These are phyloP conservation scores for Trachelus iudaicus DNA, from an alignment of 2,888 invertebrate species.

Conservation along the genomic window DNA sequence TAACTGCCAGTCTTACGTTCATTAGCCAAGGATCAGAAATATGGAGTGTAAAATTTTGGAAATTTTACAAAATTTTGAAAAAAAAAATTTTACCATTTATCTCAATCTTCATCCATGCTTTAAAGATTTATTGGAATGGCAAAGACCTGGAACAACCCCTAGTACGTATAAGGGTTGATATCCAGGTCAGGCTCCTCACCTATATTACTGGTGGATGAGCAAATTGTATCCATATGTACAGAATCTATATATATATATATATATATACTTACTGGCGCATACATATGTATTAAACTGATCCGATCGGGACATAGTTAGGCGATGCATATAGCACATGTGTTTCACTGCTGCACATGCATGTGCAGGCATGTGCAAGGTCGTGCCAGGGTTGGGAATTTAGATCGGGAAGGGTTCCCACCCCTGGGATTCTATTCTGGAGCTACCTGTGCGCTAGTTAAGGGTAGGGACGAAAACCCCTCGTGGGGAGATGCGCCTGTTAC, in stretches of 20 bases:
- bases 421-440: conserved; percentile 39
- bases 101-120: not conserved
- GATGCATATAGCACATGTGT: conserved; percentile 33
- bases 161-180: not conserved
- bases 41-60: no score
- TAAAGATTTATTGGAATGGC: not conserved
- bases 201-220: not conserved
- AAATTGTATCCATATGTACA: not conserved
- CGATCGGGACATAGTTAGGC: conserved; percentile 12
- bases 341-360: conserved; percentile 11
- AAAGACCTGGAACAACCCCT: not conserved
- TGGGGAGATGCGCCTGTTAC: not conserved
- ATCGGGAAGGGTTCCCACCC: conserved; percentile 58
- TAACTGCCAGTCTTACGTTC: not conserved
- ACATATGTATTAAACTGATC: not conserved
- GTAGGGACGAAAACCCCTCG: not conserved
- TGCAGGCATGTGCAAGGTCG: conserved; percentile 33
- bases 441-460: conserved; percentile 33
- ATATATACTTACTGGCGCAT: not conserved
- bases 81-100: not conserved
- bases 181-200: not conserved
- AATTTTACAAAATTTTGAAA: not conserved
- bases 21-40: not conserved
- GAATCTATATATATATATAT: not conserved
- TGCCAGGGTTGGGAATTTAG: conserved; percentile 54